phyloP scores from a whole-genome alignment of 2,113 vertebrate genomes.

The Xyliphius kryptos region DNA sequence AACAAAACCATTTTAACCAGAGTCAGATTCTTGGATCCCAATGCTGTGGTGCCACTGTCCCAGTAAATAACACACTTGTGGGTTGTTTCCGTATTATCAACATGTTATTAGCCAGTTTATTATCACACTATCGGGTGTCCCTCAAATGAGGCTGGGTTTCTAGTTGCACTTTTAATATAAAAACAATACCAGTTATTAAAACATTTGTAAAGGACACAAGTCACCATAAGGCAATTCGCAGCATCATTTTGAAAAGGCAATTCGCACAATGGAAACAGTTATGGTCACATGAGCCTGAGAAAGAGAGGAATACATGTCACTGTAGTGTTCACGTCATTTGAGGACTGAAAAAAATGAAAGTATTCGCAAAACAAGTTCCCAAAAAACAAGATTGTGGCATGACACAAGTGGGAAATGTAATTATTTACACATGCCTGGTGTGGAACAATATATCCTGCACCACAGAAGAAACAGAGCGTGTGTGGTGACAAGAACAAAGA shows the following conservation, averaged over 20 bases:
- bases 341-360: neutral
- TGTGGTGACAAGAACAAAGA: slow-evolving; percentile 33
- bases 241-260: neutral
- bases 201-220: neutral
- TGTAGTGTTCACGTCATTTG: neutral
- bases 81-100: too few relatives aligned
- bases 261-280: neutral
- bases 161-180: too few relatives aligned
- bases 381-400: slow-evolving; percentile 36
- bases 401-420: slow-evolving; percentile 62
- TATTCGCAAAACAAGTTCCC: neutral
- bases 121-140: too few relatives aligned
- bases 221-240: neutral
- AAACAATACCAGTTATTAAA: too few relatives aligned
- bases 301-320: neutral
- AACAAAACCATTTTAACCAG: too few relatives aligned
- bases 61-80: too few relatives aligned
- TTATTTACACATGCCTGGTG: slow-evolving; percentile 64
- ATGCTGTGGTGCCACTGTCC: too few relatives aligned
- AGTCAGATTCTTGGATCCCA: too few relatives aligned
- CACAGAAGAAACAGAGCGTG: slow-evolving; percentile 67
- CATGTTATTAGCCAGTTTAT: too few relatives aligned
- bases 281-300: neutral
- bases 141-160: too few relatives aligned
- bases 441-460: slow-evolving; percentile 61